Evolutionary conservation across 2,888 invertebrate genomes (phyloP), one percentile per base, ranked within the genome.

Genomic region (Phrixothrix hirtus): DNA sequence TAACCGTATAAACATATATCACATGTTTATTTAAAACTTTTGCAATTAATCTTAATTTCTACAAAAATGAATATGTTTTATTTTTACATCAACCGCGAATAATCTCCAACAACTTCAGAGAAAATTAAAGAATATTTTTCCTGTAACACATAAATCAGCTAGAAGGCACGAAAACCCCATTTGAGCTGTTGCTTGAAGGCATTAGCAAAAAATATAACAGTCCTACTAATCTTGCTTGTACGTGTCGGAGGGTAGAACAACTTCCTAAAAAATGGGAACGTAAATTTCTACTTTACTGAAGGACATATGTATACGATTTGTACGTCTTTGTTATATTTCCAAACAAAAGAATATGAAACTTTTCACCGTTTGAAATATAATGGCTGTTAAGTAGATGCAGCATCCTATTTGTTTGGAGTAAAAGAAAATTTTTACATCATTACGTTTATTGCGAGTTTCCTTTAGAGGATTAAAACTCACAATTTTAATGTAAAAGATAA

Each of bases 201-300:
- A 48, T 48, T 48, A 48, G 48, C 41, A 48, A 48, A 48, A 48
- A 48, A 48, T 48, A 48, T 48, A 48, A 48, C 48, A 42, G 48
- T 41, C 41, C 48, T 48, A 48, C 48, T 48, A 48, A 48, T 48
- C 48, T 48, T 48, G 34, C 48, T 47, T 41, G 48, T 42, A 48
- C 48, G 48, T 48, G 48, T 48, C 41, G 48, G 48, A 32, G 32
- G 41, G 41, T 39, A 41, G 41, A 42, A 41, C 29, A 48, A 29
- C 35, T 41, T 36, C 21, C 26, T 15, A 11, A 43, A 36, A 46
- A 38, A 31, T 12, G 39, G 21, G 14, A 25, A 10, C 32, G 42
- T 32, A 26, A 34, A 34, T 32, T 31, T n/a, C 38, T 15, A 11
- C 27, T 38, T 11, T n/a, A 38, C 27, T 26, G 38, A 15, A 38